These are phyloP conservation scores for Colaptes auratus DNA, from an alignment of 2,113 vertebrate species.

Conservation along the genomic window DNA sequence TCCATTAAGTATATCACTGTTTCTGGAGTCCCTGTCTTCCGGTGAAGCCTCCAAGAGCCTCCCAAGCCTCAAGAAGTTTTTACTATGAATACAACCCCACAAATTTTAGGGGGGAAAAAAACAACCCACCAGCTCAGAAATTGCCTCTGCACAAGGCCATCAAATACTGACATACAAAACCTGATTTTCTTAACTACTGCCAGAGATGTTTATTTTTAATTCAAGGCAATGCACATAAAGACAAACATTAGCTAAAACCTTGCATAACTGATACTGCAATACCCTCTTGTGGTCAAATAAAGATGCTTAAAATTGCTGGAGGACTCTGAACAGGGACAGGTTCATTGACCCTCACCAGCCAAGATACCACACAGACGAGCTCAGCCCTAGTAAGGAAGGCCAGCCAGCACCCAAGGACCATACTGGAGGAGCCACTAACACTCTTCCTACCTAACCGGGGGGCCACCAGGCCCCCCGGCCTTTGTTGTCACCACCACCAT, in stretches of 20 bases:
- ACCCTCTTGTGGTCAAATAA: constrained; percentile 68
- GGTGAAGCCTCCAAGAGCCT: neutral
- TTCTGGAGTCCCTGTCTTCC: neutral
- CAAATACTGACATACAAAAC: neutral
- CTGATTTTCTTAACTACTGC: neutral
- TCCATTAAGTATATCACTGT: neutral
- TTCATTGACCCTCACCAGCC: too few species aligned
- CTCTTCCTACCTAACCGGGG: too few species aligned
- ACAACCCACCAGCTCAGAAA: neutral
- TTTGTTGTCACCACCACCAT: too few species aligned
- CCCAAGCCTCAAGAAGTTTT: neutral
- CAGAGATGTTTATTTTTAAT: neutral
- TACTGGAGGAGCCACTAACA: too few species aligned
- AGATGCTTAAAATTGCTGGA: neutral
- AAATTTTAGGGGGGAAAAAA: neutral
- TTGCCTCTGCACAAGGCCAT: neutral
- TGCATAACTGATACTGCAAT: constrained; percentile 36
- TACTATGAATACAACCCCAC: neutral
- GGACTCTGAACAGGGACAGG: too few species aligned
- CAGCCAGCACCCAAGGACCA: too few species aligned
- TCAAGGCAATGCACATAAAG: neutral
- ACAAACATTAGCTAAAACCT: neutral
- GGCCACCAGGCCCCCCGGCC: too few species aligned
- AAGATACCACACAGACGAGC: too few species aligned
- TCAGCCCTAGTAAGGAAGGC: too few species aligned